A percentile compares a stretch with the other conserved stretches of the same genome.
Conservation (phyloP, 2,888 invertebrate species). For the Dasypogon diadema region DNA sequence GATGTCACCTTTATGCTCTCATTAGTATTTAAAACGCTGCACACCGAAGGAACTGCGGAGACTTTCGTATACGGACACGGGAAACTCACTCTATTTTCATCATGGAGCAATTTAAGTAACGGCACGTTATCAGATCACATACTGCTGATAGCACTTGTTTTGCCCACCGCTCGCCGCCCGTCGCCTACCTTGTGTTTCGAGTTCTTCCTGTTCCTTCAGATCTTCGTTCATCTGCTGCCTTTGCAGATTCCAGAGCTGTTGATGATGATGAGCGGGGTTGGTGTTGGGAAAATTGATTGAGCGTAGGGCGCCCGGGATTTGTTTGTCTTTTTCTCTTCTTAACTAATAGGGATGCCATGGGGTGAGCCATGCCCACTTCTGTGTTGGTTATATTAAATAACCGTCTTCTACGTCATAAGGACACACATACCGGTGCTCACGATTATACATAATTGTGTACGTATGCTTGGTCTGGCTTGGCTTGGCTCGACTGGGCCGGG, state of each 20-base stretch:
- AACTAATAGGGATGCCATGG: constrained; percentile 43
- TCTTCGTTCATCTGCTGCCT: background rate
- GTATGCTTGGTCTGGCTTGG: constrained; percentile 16
- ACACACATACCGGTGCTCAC: constrained; percentile 35
- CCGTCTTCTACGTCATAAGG: constrained; percentile 42
- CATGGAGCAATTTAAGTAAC: constrained; percentile 40
- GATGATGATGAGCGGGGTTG: constrained; percentile 56
- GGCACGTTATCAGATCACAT: constrained; percentile 52
- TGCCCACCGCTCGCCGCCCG: background rate
- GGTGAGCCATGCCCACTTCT: constrained; percentile 3
- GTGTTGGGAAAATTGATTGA: constrained; percentile 53
- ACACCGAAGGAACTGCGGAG: constrained; percentile 23
- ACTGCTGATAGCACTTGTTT: constrained; percentile 31
- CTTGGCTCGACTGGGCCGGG: constrained; percentile 1
- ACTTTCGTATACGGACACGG: constrained; percentile 4
- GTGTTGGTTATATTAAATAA: constrained; percentile 47
- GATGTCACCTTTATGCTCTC: constrained; percentile 52
- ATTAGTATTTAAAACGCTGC: constrained; percentile 56
- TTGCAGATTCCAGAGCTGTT: constrained; percentile 18
- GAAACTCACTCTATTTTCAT: background rate
- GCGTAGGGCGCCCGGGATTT: constrained; percentile 24
- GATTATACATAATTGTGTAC: constrained; percentile 49
- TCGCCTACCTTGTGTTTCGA: background rate
- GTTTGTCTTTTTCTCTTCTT: constrained; percentile 50
- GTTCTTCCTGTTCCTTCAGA: constrained; percentile 12